These are phyloP conservation scores for Gorsachius goisagi DNA, from an alignment of 2,113 vertebrate species.

Conservation along the genomic window DNA sequence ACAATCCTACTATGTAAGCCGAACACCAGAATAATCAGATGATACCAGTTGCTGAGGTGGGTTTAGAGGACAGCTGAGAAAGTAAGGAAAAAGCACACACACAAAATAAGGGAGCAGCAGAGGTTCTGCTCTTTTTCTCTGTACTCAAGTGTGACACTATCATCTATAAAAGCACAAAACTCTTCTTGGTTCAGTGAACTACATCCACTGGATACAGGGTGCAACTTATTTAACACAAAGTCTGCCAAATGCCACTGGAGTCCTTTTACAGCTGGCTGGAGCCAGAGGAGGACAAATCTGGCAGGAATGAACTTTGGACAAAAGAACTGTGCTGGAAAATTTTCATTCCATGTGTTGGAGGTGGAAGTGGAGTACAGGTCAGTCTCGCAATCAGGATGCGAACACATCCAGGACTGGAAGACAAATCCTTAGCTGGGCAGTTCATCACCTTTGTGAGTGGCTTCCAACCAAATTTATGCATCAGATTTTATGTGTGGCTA, in stretches of 20 bases:
- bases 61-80: conserved; percentile 31
- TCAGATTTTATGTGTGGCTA: neutral
- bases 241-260: conserved; percentile 8
- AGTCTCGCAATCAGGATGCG: neutral
- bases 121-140: neutral
- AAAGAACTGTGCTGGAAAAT: neutral
- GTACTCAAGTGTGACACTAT: neutral
- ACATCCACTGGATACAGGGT: neutral
- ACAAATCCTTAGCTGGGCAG: neutral
- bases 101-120: neutral
- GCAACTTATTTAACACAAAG: neutral
- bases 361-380: neutral
- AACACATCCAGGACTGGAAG: neutral
- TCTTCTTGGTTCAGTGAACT: neutral
- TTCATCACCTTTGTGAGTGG: neutral
- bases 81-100: neutral
- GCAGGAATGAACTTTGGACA: neutral
- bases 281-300: neutral
- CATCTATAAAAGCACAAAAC: neutral
- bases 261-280: neutral
- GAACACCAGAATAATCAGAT: conserved; percentile 48
- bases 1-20: neutral
- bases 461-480: neutral
- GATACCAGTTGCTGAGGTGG: neutral
- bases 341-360: neutral